Conservation (phyloP, 2,797 vertebrate genomes). For the Fringilla coelebs region DNA sequence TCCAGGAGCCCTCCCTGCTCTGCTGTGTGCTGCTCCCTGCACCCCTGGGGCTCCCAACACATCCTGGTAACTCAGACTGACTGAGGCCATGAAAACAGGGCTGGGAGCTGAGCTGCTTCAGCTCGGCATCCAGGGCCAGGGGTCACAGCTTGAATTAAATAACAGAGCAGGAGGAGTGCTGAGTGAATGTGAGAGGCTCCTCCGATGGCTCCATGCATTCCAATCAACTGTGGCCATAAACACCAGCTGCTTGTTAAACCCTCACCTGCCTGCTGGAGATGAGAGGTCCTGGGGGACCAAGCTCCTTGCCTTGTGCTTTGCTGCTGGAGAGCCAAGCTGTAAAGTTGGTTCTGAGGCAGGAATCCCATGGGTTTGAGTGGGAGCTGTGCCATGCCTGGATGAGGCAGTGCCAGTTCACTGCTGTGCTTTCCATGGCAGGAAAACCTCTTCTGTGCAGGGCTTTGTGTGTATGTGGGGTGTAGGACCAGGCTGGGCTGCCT, state of each 20-base stretch:
- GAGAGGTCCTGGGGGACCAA: neutral
- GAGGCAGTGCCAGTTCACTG: rapidly evolving
- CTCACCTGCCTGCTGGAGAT: neutral
- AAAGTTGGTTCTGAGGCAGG: neutral
- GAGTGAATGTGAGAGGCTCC: neutral
- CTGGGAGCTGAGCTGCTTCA: neutral
- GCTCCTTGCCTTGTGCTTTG: neutral
- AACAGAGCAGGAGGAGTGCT: neutral
- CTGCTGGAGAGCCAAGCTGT: neutral
- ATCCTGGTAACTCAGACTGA: neutral
- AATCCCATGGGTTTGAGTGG: rapidly evolving
- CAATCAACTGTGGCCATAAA: neutral
- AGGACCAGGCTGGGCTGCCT: neutral
- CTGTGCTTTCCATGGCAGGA: neutral
- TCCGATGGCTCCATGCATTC: neutral
- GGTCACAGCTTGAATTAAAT: neutral
- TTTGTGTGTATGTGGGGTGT: neutral
- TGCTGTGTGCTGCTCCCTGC: neutral
- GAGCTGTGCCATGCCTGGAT: neutral
- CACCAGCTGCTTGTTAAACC: neutral
- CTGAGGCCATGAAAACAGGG: neutral
- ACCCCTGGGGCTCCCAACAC: neutral
- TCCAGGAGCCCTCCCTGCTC: neutral
- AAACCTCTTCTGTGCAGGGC: neutral
- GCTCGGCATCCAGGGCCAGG: neutral